A percentile compares a stretch with the other conserved stretches of the same genome.
phyloP scores from a whole-genome alignment of 2,888 invertebrate genomes.

The Pyrrhia umbra region DNA sequence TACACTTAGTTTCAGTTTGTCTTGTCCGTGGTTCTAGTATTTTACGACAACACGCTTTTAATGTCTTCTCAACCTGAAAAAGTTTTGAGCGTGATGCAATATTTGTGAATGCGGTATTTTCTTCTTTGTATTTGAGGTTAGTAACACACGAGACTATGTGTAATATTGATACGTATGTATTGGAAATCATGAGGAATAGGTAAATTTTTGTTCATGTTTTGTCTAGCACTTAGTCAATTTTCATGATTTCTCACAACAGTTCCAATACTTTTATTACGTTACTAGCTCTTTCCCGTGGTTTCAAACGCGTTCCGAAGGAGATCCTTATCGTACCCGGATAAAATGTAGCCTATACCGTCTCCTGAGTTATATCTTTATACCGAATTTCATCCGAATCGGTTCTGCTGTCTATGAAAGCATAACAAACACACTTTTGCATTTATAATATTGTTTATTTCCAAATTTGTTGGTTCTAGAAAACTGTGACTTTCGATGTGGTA shows the following conservation, averaged over 20 bases:
- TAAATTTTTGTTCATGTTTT: neutral
- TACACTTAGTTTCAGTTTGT: slow-evolving; percentile 41
- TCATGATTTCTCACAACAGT: neutral
- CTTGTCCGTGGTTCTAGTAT: slow-evolving; percentile 32
- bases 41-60: slow-evolving; percentile 40
- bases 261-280: no score
- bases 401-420: no score
- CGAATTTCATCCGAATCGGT: no score
- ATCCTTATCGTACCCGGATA: no score
- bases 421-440: no score
- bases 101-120: neutral
- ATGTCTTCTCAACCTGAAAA: slow-evolving; percentile 36
- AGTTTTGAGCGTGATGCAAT: slow-evolving; percentile 26
- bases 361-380: no score
- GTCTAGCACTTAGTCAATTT: neutral
- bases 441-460: no score
- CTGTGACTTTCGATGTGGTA: neutral
- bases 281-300: no score
- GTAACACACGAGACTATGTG: neutral
- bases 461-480: neutral
- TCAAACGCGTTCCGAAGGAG: no score
- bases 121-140: neutral
- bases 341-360: no score
- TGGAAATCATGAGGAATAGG: neutral
- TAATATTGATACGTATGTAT: no score